Evolutionary conservation across 1,140 invertebrate genomes (phyloP).

Genomic region (Cyphomyrmex costatus): DNA sequence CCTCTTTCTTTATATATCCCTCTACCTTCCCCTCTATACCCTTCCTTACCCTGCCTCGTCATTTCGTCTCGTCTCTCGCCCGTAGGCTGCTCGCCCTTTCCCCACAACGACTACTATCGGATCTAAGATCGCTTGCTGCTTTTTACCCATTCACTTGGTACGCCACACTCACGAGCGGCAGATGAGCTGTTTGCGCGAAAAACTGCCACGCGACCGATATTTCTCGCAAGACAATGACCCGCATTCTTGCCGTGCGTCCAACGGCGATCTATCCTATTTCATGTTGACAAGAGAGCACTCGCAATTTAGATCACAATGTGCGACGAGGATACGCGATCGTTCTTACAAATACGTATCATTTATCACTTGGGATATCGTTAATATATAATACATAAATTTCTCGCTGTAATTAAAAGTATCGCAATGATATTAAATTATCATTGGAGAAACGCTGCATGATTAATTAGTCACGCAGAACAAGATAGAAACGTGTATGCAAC

Average conservation of each 20-base stretch:
- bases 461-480: conserved; percentile 10
- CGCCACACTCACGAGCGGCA: conserved; percentile 21
- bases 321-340: background rate
- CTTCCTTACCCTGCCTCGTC: conserved; percentile 9
- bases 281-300: background rate
- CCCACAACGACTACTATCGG: conserved; percentile 60
- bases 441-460: background rate
- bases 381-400: background rate
- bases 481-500: background rate
- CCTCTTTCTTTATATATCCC: conserved; percentile 59
- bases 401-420: background rate
- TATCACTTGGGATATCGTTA: background rate
- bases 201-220: conserved; percentile 80
- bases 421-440: conserved; percentile 30
- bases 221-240: conserved; percentile 58
- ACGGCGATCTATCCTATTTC: background rate
- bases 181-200: conserved; percentile 72
- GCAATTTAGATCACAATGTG: background rate
- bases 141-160: conserved; percentile 62
- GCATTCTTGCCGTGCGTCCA: background rate
- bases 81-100: conserved; percentile 32
- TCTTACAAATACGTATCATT: background rate
- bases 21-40: background rate
- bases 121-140: conserved; percentile 63
- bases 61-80: conserved; percentile 32